Evolutionary conservation across 2,888 invertebrate genomes (phyloP), one percentile per base, ranked within the genome.

Genomic region (Clanis bilineata): DNA sequence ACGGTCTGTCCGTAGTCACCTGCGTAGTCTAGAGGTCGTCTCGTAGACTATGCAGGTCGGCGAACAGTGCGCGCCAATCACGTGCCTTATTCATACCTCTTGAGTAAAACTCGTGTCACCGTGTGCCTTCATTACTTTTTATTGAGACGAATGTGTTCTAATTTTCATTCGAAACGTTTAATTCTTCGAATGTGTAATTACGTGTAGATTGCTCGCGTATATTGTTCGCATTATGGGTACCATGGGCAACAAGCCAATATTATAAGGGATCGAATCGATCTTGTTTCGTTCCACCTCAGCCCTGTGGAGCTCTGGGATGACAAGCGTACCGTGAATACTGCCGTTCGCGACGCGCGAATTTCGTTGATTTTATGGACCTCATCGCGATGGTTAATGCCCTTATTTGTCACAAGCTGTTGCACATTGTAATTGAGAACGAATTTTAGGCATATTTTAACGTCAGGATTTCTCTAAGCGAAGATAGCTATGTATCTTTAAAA

Each of bases 11-110:
- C 73, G 64, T 77, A 79, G 77, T 80, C 83, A 88, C 87, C 88
- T 88, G 84, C 72, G 72, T 68, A 77, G 88, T 87, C 88, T 88
- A 79, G 85, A 88, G 89, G 88, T 88, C 89, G 80, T 69, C 69
- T 76, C 72, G 74, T 73, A 76, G 75, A 72, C 71, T 76, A 68
- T 67, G 70, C 70, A 69, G 71, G 68, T 73, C 72, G 74, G 69
- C 76, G 73, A 75, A 61, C 64, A 71, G 73, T 79, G 79, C 77
- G 79, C 77, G 81, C 78, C 80, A 82, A 83, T 85, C 83, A 80
- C 80, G 78, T 83, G 81, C 77, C 74, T 64, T 64, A 62, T 68
- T 68, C 62, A 63, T 63, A 54, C 38, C 51, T 36, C 32, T 47
- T 25, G 38, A 57, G 6, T 57, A n/a, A 23, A 45, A 45, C 23